These are phyloP conservation scores for Castor canadensis DNA, from an alignment of 2,113 vertebrate genomes.

Conservation along the genomic window DNA sequence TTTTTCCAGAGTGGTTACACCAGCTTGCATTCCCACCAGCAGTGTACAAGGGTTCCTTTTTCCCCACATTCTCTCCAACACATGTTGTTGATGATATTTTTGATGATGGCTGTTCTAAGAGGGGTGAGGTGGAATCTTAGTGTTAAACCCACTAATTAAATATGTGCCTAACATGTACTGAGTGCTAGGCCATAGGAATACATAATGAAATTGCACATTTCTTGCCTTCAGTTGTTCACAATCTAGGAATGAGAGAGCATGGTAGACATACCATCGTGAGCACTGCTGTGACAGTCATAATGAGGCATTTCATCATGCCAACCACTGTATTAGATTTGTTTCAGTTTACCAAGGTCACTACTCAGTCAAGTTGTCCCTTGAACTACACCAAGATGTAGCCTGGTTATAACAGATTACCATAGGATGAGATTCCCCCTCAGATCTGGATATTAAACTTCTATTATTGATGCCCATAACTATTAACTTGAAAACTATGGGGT, in stretches of 20 bases:
- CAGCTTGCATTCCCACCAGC: too few species aligned
- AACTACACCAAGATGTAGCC: neutral
- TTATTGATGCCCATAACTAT: neutral
- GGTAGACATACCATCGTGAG: neutral
- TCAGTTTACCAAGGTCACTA: neutral
- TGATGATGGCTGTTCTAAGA: too few species aligned
- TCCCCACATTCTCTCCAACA: too few species aligned
- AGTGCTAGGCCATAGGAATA: neutral
- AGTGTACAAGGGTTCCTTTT: too few species aligned
- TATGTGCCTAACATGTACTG: too few species aligned
- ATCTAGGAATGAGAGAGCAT: neutral
- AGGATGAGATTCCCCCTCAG: neutral
- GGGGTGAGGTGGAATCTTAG: too few species aligned
- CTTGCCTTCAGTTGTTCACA: neutral
- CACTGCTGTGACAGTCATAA: neutral
- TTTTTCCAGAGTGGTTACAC: too few species aligned
- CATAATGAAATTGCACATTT: neutral
- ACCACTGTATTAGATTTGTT: neutral
- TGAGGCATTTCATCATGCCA: neutral
- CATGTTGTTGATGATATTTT: too few species aligned
- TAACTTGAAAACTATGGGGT: neutral
- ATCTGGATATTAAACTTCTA: neutral
- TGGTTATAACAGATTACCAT: neutral
- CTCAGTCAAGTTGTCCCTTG: neutral
- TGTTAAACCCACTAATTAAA: too few species aligned